These are phyloP conservation scores for Chrysocyon brachyurus DNA, from an alignment of 2,797 vertebrate genomes.

Conservation along the genomic window DNA sequence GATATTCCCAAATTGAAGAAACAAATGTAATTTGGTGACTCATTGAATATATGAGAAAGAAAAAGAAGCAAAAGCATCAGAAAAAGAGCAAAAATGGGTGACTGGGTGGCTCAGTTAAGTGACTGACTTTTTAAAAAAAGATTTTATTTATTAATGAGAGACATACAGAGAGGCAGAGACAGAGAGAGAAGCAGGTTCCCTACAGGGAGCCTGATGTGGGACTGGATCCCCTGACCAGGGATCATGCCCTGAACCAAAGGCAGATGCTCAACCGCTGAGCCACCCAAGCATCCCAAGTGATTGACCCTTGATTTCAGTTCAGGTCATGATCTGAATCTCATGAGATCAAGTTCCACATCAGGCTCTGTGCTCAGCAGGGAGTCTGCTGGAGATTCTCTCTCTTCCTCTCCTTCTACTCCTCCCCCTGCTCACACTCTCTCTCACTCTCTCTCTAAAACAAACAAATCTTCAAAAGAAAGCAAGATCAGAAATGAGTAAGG, in stretches of 20 bases:
- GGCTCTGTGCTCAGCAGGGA: not conserved
- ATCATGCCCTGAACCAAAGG: too few species aligned
- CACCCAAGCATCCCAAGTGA: not conserved
- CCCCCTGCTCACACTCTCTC: not conserved
- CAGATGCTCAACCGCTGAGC: too few species aligned
- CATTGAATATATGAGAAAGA: slow-evolving; percentile 5
- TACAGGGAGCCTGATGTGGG: too few species aligned
- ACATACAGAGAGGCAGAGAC: too few species aligned
- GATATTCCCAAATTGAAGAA: slow-evolving; percentile 46
- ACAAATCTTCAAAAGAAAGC: not conserved
- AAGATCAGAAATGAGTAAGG: not conserved
- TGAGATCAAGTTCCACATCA: not conserved
- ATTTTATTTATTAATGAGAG: too few species aligned
- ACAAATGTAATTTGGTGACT: slow-evolving; percentile 21
- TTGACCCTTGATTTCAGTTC: not conserved
- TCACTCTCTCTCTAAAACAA: not conserved
- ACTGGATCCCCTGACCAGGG: too few species aligned
- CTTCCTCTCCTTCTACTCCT: not conserved
- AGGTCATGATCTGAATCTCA: not conserved
- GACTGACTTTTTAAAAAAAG: not conserved
- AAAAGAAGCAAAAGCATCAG: not conserved
- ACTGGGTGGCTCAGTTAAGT: not conserved
- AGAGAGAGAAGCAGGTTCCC: too few species aligned
- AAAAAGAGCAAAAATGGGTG: not conserved
- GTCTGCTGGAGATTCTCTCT: not conserved